phyloP scores from a whole-genome alignment of 2,888 invertebrate genomes.

The Belgica antarctica region DNA sequence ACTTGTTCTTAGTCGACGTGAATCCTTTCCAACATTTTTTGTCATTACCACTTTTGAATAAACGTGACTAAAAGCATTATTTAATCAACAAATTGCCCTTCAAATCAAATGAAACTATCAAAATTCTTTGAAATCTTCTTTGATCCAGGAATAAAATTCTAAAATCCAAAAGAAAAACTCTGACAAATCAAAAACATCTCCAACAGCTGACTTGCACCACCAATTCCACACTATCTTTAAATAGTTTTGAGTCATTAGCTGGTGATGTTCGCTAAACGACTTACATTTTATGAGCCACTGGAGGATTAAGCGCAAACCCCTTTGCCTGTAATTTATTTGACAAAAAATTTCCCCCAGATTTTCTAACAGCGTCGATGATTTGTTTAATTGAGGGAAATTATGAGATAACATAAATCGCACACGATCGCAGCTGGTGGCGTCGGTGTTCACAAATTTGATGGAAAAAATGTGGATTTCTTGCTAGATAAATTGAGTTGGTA shows the following conservation, averaged over 20 bases:
- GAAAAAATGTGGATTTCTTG: background rate
- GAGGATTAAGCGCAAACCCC: slow-evolving; percentile 32
- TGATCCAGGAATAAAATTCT: too few species aligned
- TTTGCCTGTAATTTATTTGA: slow-evolving; percentile 32
- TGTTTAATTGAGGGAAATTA: slow-evolving; percentile 24
- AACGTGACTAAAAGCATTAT: too few species aligned
- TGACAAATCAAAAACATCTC: slow-evolving; percentile 34
- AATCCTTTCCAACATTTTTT: too few species aligned
- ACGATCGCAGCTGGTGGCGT: slow-evolving; percentile 28
- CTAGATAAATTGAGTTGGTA: slow-evolving; percentile 7
- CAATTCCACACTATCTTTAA: slow-evolving; percentile 25
- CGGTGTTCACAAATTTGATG: background rate
- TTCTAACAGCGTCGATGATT: slow-evolving; percentile 27
- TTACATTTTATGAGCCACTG: slow-evolving; percentile 32
- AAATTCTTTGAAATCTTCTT: too few species aligned
- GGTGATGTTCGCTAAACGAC: slow-evolving; percentile 28
- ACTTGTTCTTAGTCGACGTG: too few species aligned
- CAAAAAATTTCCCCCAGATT: slow-evolving; percentile 15
- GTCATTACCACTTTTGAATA: too few species aligned
- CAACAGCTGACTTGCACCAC: slow-evolving; percentile 36
- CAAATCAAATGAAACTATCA: background rate
- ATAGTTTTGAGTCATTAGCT: slow-evolving; percentile 39
- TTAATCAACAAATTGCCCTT: background rate
- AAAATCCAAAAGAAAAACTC: too few species aligned
- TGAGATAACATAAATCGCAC: slow-evolving; percentile 31